Percentiles rank a stretch among this genome's conserved stretches.
These are phyloP conservation scores for Stomatorhinus walkeri DNA, from an alignment of 2,797 vertebrate species.

Conservation along the genomic window DNA sequence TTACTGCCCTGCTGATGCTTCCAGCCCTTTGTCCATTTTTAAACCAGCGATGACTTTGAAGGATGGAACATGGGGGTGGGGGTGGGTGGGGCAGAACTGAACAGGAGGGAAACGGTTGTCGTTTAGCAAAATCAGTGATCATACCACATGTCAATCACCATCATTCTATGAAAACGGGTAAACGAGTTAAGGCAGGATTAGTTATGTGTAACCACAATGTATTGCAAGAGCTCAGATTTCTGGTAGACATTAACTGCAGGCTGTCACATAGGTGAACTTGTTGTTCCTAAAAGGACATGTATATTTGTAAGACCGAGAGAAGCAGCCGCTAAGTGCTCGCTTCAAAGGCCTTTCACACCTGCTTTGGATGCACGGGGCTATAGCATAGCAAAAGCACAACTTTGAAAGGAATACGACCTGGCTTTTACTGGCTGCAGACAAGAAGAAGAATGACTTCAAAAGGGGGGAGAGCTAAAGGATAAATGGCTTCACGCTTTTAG, in stretches of 20 bases:
- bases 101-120: not conserved
- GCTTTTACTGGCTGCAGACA: slow-evolving; percentile 7
- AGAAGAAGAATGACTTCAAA: not conserved
- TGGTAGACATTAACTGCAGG: not conserved
- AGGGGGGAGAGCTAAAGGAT: not conserved
- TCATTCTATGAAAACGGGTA: not conserved
- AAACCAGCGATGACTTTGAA: not conserved
- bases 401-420: not conserved
- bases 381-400: not conserved
- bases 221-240: not conserved
- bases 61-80: not conserved
- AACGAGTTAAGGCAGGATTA: not conserved
- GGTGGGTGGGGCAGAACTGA: not conserved
- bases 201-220: not conserved
- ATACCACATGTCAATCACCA: not conserved
- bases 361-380: not conserved
- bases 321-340: not conserved
- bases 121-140: not conserved
- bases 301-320: not conserved
- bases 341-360: not conserved
- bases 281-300: not conserved
- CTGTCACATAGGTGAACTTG: not conserved
- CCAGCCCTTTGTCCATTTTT: not conserved
- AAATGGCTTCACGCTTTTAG: not conserved
- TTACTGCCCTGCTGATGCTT: not conserved